Evolutionary conservation across 2,888 invertebrate genomes (phyloP), one percentile per base, ranked within the genome.

Genomic region (Cephus pygmeus): DNA sequence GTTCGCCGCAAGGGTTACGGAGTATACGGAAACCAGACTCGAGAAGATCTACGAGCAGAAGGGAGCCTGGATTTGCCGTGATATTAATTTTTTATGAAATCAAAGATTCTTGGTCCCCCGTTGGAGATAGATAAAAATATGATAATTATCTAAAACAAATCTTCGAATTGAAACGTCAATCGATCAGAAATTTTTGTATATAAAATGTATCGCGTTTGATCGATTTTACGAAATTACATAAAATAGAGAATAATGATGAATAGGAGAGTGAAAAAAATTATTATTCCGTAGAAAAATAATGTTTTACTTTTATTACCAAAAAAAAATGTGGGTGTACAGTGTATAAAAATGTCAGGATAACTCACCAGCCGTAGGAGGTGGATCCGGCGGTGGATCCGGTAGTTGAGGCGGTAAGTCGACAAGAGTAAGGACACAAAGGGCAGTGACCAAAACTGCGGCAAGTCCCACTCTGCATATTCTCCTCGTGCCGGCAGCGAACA

Each of bases 401-500:
- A 90, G 86, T 84, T 88, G 88, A 3, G 87, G 90, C 82, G 89
- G 90, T 84, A 89, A 87, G 84, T 90, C 90, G 75, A 90, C 84
- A 75, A 90, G 87, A 83, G 89, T 88, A 81, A 90, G 87, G 83
- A 88, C 87, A 85, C 89, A 90, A 82, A 90, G 85, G 81, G 90
- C 90, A 78, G 90, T 90, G 83, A 88, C 88, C 83, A 90, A 81
- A 81, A 89, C 87, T 79, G 87, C 90, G 80, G 87, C 88, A 75
- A 90, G 85, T 81, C 88, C 90, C 69, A 89, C 87, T 88, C 90
- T 88, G 88, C 88, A 90, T 85, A 89, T 87, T 84, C 87, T 89
- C 81, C 87, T 89, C 83, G 88, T 88, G 84, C 85, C 86, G 81
- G 84, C 84, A 75, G 86, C 83, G 81, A 86, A 82, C 87, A 87